Evolutionary conservation across 2,888 invertebrate genomes (phyloP).

Genomic region (Leistus spinibarbis): DNA sequence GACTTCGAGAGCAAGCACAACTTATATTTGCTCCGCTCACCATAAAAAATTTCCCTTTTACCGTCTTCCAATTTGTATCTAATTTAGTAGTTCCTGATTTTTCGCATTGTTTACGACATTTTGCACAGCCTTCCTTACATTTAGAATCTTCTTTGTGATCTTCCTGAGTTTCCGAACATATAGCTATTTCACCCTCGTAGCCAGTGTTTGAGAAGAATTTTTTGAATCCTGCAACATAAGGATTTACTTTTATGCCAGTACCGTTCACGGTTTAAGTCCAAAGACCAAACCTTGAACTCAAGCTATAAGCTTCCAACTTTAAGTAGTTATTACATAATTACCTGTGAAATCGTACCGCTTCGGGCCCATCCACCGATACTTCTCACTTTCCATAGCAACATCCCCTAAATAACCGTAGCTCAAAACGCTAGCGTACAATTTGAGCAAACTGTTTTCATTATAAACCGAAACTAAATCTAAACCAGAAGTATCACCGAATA

Average conservation of each 20-base stretch:
- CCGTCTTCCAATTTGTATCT: constrained; percentile 60
- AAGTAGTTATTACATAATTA: constrained; percentile 48
- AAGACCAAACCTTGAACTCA: not conserved
- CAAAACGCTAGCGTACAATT: constrained; percentile 76
- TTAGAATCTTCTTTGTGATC: constrained; percentile 54
- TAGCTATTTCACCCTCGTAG: constrained; percentile 67
- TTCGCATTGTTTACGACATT: constrained; percentile 50
- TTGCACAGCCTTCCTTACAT: constrained; percentile 61
- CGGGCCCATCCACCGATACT: constrained; percentile 86
- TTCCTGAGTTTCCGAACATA: constrained; percentile 59
- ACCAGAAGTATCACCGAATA: constrained; percentile 74
- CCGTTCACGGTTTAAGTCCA: not conserved
- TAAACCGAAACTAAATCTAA: constrained; percentile 78
- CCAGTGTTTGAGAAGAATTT: constrained; percentile 67
- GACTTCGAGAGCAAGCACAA: constrained; percentile 75
- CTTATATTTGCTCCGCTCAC: constrained; percentile 78
- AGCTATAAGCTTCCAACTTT: not conserved
- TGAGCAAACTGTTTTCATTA: constrained; percentile 64
- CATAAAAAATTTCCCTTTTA: constrained; percentile 76
- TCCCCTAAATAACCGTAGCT: constrained; percentile 89
- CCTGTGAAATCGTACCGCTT: constrained; percentile 80
- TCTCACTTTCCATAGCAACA: constrained; percentile 78
- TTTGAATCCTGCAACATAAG: constrained; percentile 61
- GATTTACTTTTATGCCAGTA: not conserved
- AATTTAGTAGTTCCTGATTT: constrained; percentile 42